Evolutionary conservation across 2,113 vertebrate species (phyloP), one percentile per base, ranked within the genome.

Genomic region (Bufo gargarizans): DNA sequence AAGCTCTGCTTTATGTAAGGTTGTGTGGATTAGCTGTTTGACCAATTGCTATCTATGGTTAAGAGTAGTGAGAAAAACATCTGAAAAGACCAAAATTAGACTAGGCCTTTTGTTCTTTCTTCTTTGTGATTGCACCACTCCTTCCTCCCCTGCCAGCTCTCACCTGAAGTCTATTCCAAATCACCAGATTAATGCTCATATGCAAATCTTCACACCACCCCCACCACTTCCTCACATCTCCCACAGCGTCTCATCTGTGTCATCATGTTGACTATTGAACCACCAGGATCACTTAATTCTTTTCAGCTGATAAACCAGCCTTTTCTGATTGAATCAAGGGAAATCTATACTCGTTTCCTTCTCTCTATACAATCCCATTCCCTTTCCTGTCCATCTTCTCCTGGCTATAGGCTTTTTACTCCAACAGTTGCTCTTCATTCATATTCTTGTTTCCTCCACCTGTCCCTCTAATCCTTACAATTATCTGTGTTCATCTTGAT

Each of bases 241-340:
- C 47, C 74, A 86, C 76, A 19, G 50, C 65, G n/a, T 86, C 47
- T 81, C 80, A 63, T 65, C 80, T 19, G 17, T 82, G 80, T 63
- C 80, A 82, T 82, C 65, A 59, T 82, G 59, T 61, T 65, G 33
- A 82, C 16, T 63, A 49, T 82, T 82, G 59, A 59, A 63, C 47
- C 43, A 82, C 43, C 20, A 10, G 80, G 33, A 82, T 61, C 72
- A 65, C 43, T 86, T 82, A 10, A 45, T 77, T 74, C 50, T 59
- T 58, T 84, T 69, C 63, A 84, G 53, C 63, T 33, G 19, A 65
- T 58, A 49, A 76, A 76, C 7, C 72, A 20, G 20, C 76, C 76
- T 77, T 10, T 53, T 56, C 33, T 82, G 79, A 82, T 82, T 82
- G 59, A 82, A 65, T 78, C 77, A 56, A 56, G 50, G 77, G 16